Evolutionary conservation across 2,113 vertebrate species (phyloP).

Genomic region (Neogobius melanostomus): DNA sequence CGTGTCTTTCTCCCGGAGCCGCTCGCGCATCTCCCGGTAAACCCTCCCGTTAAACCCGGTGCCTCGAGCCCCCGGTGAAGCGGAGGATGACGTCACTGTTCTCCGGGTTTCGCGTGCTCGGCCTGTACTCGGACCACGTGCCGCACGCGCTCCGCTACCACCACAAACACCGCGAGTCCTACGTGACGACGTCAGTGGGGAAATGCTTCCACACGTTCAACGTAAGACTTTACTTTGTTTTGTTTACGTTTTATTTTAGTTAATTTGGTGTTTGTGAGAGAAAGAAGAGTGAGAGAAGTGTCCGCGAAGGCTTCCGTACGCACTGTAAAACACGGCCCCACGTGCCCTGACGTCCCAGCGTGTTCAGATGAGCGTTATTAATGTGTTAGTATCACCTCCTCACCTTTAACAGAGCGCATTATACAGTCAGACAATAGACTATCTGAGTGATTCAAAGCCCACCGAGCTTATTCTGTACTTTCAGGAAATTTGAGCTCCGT

Average conservation of each 20-base stretch:
- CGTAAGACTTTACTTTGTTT: constrained; percentile 72
- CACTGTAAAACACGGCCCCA: not conserved
- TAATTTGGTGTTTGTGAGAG: not conserved
- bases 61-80: not conserved
- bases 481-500: too few species aligned
- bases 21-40: not conserved
- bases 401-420: too few species aligned
- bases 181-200: constrained; percentile 83
- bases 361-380: too few species aligned
- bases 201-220: constrained; percentile 90
- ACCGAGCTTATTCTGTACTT: too few species aligned
- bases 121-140: constrained; percentile 85
- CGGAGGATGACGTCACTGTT: constrained; percentile 73
- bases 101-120: constrained; percentile 85
- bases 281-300: not conserved
- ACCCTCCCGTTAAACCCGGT: not conserved
- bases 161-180: constrained; percentile 88
- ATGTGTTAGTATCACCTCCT: too few species aligned
- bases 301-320: not conserved
- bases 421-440: too few species aligned
- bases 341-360: not conserved
- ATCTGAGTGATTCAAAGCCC: too few species aligned
- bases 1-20: not conserved
- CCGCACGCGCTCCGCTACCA: constrained; percentile 89
- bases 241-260: not conserved